Evolutionary conservation across 2,888 invertebrate species (phyloP).

Genomic region (Drepanosiphum platanoidis): DNA sequence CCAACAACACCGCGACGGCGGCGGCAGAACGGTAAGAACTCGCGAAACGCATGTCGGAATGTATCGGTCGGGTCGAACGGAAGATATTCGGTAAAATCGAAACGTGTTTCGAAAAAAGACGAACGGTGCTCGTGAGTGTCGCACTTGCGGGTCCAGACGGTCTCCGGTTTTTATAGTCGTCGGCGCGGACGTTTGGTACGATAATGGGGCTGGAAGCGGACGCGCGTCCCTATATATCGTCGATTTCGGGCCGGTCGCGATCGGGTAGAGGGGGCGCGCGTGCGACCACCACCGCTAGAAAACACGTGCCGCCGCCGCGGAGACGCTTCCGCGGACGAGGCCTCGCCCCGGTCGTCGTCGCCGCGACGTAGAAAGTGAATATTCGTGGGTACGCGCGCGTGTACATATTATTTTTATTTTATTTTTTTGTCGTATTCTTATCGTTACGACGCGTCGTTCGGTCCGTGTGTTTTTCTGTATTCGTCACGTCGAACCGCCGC

Average conservation of each 20-base stretch:
- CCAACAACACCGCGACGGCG: slow-evolving; percentile 34
- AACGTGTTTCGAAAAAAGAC: too few relatives aligned
- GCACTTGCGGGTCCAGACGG: not conserved
- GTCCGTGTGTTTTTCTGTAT: not conserved
- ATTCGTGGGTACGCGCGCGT: not conserved
- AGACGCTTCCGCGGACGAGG: not conserved
- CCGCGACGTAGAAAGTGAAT: slow-evolving; percentile 42
- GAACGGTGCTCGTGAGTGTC: not conserved
- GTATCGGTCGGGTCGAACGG: too few relatives aligned
- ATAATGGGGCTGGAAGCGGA: slow-evolving; percentile 33
- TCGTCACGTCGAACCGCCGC: not conserved
- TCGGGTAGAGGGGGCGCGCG: not conserved
- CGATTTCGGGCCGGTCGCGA: slow-evolving; percentile 12
- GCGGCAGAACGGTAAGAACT: not conserved
- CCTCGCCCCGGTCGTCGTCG: slow-evolving; percentile 28
- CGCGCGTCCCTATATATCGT: slow-evolving; percentile 55
- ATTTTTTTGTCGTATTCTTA: not conserved
- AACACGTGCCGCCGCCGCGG: not conserved
- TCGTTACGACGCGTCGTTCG: not conserved
- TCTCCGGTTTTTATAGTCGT: not conserved
- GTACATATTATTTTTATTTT: not conserved
- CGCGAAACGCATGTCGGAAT: slow-evolving; percentile 51
- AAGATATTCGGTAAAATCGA: not conserved
- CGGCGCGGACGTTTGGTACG: slow-evolving; percentile 25
- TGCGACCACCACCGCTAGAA: not conserved